Evolutionary conservation across 2,113 vertebrate species (phyloP).

Genomic region (Anser cygnoides): DNA sequence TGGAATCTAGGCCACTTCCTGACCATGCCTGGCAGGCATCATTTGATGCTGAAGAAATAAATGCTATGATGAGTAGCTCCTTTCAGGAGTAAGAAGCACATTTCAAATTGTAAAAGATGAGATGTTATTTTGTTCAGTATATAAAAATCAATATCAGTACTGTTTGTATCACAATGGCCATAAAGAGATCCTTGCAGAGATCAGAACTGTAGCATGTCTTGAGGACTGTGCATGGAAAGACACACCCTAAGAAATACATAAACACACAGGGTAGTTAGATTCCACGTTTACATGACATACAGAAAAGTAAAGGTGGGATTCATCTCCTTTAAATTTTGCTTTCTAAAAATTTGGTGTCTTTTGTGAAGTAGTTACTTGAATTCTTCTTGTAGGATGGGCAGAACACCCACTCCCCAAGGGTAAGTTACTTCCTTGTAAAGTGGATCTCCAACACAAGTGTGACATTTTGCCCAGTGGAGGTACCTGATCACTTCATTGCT

Average conservation of each 20-base stretch:
- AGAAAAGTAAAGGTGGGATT: not conserved
- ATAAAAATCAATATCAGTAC: constrained; percentile 17
- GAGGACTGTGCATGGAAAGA: not conserved
- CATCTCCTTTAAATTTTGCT: not conserved
- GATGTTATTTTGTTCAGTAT: not conserved
- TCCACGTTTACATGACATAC: not conserved
- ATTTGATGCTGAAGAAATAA: not conserved
- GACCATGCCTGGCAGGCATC: not conserved
- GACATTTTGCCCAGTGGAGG: not conserved
- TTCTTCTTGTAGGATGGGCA: not conserved
- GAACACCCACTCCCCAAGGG: accelerated
- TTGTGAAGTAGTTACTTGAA: not conserved
- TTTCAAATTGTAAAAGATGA: constrained; percentile 6
- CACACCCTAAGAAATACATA: not conserved
- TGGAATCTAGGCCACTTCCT: not conserved
- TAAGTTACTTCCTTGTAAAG: not conserved
- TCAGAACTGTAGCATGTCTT: not conserved
- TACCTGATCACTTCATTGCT: not conserved
- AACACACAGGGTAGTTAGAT: not conserved
- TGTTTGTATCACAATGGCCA: not conserved
- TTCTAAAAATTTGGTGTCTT: not conserved
- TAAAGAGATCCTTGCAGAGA: not conserved
- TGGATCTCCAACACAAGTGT: not conserved
- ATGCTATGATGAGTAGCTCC: not conserved
- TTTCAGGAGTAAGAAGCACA: not conserved